Conservation (phyloP, 2,113 vertebrate genomes). For the Stegostoma tigrinum region DNA sequence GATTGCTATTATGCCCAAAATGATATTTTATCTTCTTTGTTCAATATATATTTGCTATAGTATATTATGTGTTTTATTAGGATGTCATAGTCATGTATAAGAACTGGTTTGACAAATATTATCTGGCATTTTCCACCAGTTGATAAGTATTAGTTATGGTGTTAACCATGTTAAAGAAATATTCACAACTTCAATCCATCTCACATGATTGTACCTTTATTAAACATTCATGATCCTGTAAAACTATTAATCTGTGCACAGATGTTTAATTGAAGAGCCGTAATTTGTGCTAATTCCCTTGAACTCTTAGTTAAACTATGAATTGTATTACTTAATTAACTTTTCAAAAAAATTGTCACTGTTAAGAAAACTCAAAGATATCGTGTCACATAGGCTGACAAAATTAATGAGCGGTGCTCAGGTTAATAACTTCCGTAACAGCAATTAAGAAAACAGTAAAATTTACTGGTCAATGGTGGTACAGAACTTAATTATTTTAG, state of each 20-base stretch:
- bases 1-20: neutral
- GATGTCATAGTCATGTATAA: neutral
- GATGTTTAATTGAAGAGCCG: neutral
- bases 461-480: no score
- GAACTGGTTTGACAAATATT: neutral
- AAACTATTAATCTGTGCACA: neutral
- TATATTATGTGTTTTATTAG: neutral
- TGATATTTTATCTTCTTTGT: neutral
- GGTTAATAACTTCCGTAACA: neutral
- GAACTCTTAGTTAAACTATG: neutral
- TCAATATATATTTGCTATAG: neutral
- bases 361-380: conserved; percentile 5
- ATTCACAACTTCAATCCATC: neutral
- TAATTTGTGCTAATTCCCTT: neutral
- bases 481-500: no score
- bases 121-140: neutral
- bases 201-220: neutral
- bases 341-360: neutral
- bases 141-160: neutral
- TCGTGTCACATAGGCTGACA: neutral
- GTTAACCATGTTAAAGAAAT: neutral
- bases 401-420: neutral
- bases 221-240: neutral
- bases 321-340: neutral
- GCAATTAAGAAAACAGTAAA: neutral